Conservation (phyloP, 2,113 vertebrate genomes). For the Raja brachyura region DNA sequence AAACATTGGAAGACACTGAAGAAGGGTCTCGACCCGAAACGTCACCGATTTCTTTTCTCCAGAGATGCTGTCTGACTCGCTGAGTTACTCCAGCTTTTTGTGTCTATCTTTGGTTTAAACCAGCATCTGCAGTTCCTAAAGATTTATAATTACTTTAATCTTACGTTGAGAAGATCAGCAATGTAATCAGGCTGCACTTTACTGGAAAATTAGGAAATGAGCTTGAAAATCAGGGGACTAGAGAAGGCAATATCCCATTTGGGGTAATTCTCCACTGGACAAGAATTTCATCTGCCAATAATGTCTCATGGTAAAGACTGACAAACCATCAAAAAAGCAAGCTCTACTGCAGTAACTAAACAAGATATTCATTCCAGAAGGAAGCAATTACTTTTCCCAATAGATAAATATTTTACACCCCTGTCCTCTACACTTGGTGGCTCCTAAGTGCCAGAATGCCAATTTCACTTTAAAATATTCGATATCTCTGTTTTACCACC, state of each 20-base stretch:
- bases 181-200: background rate
- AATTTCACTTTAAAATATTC: background rate
- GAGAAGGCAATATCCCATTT: background rate
- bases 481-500: background rate
- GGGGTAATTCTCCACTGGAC: background rate
- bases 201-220: background rate
- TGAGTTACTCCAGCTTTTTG: too few relatives aligned
- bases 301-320: background rate
- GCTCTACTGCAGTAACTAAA: background rate
- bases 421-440: background rate
- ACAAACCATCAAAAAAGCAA: background rate
- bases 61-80: too few relatives aligned
- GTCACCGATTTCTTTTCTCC: too few relatives aligned
- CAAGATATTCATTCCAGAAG: background rate
- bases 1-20: too few relatives aligned
- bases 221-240: background rate
- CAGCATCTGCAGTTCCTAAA: too few relatives aligned
- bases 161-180: too few relatives aligned
- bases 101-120: too few relatives aligned
- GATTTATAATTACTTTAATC: too few relatives aligned
- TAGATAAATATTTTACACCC: background rate
- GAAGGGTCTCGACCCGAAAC: too few relatives aligned
- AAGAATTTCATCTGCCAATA: background rate
- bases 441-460: background rate
- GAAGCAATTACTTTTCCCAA: background rate